Base-by-base conservation (phyloP, 2,888 invertebrate genomes). In the Timandra comae region DNA sequence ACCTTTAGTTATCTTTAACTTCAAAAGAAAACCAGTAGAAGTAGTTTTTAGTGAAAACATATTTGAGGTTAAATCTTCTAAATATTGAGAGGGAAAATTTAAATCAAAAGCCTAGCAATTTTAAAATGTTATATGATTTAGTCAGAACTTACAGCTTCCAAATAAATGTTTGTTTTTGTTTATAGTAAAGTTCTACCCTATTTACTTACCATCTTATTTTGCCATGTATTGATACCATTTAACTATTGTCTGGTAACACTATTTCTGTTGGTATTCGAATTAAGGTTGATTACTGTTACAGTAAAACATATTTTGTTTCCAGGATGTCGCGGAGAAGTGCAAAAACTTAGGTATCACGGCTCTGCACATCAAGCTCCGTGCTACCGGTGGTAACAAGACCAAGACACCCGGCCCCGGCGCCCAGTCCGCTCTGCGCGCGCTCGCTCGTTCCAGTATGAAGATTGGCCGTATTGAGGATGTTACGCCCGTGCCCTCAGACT, bases 381-480 rank as follows among this genome's bases (percentile, higher is more conserved):
- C 99, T 20, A 99, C 99, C 38, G 99, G 99, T 60, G 99, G 99
- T 43, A 99, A 98, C 86, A 96, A 97, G 76, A 98, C 98, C 8
- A 98, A 98, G 84, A 98, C 98, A 3, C 98, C 98, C 29, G 98
- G 99, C 70, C 99, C 99, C 10, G 99, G 99, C 48, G 99, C 99
- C 23, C 96, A 96, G 85, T 98, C 99, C 37, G 99, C 99, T 27
- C 91, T 99, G 32, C 91, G 99, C 60, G 99, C 99, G 58, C 89
- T 99, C 55, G 99, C 99, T 56, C 96, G 99, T 81, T 96, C 98
- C 39, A 97, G 95, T 62, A 99, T 99, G 97, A 99, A 99, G 86
- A 99, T 99, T 79, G 99, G 99, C 30, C 93, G 99, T 64, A 99
- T 99, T 75, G 98, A 96, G 87, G 99, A 99, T 89, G 99, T 99